Base-by-base conservation (phyloP, 23 tunicate genomes). In the Pegea sp. region DNA sequence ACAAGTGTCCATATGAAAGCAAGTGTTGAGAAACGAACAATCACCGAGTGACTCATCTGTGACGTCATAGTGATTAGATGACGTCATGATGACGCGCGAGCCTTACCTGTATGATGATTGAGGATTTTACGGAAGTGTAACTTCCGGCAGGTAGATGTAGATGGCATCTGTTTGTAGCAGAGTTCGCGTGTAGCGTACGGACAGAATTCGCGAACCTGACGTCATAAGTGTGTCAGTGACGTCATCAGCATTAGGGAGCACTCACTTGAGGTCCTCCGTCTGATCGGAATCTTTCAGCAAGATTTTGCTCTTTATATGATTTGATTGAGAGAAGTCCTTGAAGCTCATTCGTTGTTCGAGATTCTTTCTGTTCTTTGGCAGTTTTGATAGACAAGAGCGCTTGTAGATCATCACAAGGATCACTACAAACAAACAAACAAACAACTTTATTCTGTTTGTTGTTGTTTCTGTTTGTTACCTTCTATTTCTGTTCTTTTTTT, bases 1-100 rank as follows among this genome's bases (percentile, higher is more conserved):
- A 68, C 99, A 91, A 24, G 99, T 74, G 64, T 91, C 99, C 81
- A 79, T 84, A 62, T 91, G 91, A 34, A 91, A 91, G 57, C 99
- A 91, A 3, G 91, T 91, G 57, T 91, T 91, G 24, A 91, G 67
- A 56, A 91, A 91, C 5, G 99, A 91, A 55, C 99, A 91, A 42
- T 91, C 99, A 1, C 99, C 99, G 56, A 87, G 65, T 1, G 74
- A 25, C 38, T 84, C 95, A 58, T 84, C 95, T 67, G 68, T 21
- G 34, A 4, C 0, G 18, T 54, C 26, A 62, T 54, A 0, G 20
- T 38, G 56, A 22, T 42, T 42, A 56, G n/a, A n/a, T n/a, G n/a
- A n/a, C n/a, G n/a, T n/a, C n/a, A n/a, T n/a, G n/a, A n/a, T n/a
- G n/a, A n/a, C n/a, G n/a, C n/a, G n/a, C n/a, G n/a, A 24, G 8